Percentiles rank a stretch among this genome's conserved stretches.
phyloP scores from a whole-genome alignment of 2,888 invertebrate species.

The Microctonus hyperodae region DNA sequence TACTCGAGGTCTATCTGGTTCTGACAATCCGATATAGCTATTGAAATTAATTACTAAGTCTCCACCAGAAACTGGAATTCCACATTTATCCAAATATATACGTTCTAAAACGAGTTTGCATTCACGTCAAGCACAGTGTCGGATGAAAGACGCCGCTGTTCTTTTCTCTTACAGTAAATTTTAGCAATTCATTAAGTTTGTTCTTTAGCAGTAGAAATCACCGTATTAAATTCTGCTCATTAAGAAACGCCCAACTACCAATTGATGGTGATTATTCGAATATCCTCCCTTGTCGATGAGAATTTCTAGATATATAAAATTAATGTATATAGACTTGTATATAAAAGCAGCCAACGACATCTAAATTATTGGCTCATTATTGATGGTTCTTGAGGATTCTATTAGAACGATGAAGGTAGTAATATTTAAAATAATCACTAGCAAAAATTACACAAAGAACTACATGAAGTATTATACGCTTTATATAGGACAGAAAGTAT shows the following conservation, averaged over 20 bases:
- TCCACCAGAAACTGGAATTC: background rate
- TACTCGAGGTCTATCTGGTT: background rate
- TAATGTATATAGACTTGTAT: too few species aligned
- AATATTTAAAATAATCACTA: background rate
- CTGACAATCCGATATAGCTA: background rate
- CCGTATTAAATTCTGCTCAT: conserved; percentile 51
- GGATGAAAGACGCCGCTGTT: conserved; percentile 32
- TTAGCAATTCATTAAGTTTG: conserved; percentile 48
- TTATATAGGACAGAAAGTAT: too few species aligned
- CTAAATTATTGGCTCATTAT: background rate
- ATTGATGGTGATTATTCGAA: conserved; percentile 48
- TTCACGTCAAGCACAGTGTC: conserved; percentile 3
- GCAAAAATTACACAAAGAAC: background rate
- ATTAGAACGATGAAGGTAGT: background rate
- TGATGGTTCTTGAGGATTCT: background rate
- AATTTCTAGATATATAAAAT: conserved; percentile 8
- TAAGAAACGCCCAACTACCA: conserved; percentile 49
- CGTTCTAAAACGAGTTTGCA: conserved; percentile 20
- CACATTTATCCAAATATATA: background rate
- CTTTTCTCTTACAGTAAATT: conserved; percentile 17
- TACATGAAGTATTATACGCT: background rate
- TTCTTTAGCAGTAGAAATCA: conserved; percentile 43
- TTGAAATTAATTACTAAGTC: conserved; percentile 1
- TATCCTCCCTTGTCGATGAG: conserved; percentile 34
- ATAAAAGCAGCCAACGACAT: background rate